Base-by-base conservation (phyloP, 2,113 vertebrate species). In the Tupaia chinensis region DNA sequence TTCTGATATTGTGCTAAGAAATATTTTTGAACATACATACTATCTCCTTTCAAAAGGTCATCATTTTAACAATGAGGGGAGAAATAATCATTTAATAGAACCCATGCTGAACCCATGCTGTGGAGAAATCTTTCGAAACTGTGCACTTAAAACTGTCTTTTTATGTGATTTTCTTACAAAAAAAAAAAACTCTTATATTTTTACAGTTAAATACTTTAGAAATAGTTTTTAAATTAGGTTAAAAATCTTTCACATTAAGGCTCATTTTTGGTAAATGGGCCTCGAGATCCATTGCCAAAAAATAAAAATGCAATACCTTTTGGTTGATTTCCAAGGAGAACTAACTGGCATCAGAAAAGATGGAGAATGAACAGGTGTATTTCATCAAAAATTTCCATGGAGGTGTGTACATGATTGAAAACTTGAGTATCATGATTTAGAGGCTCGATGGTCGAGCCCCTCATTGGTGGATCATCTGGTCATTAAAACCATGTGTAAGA, bases 221-320 rank as follows among this genome's bases (percentile, higher is more conserved):
- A 87, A 93, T 7, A 79, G 89, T 32, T 68, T 85, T 70, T 22
- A 88, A 84, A 73, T 85, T 77, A 44, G 85, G 29, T 73, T 56
- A 23, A 87, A 93, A 87, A 60, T 81, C 29, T 87, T 83, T 34
- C 76, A 92, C 89, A 63, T 87, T 65, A 94, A 93, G 60, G 79
- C 65, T 95, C 69, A 86, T 44, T 44, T 44, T 44, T 44, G 44
- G 44, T 44, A 44, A 44, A 68, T 32, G 84, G 74, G 32, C 78
- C 66, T 82, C 63, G 70, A 87, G 58, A 10, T 13, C 88, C 82
- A 63, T 76, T 76, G 72, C 66, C 84, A 63, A 94, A 94, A 94
- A 81, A 53, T 58, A 54, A 97, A 87, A 94, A 92, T 72, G n/a
- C 27, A 86, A 20, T 25, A 60, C 19, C 70, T 86, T 92, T 86